These are phyloP conservation scores for Acanthosepion esculentum DNA, from an alignment of 2,888 invertebrate species.

Conservation along the genomic window DNA sequence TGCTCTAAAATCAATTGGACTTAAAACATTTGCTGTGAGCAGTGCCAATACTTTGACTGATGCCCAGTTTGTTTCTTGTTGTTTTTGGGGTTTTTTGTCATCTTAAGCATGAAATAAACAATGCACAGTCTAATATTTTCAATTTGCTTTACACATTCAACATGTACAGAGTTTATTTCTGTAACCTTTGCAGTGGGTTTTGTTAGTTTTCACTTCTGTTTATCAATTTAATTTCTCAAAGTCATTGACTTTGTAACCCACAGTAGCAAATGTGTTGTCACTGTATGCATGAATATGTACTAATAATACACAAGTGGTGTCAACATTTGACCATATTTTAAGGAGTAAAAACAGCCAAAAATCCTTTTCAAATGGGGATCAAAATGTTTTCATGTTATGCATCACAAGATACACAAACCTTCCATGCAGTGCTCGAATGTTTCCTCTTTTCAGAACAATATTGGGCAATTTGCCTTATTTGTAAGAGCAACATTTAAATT, in stretches of 20 bases:
- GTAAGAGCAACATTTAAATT: neutral
- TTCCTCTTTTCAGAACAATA: neutral
- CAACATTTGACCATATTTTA: neutral
- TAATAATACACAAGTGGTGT: neutral
- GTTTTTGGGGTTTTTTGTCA: neutral
- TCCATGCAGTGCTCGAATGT: neutral
- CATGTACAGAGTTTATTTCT: neutral
- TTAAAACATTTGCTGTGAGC: neutral
- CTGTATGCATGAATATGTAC: neutral
- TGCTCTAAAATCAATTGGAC: neutral
- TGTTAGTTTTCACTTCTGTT: neutral
- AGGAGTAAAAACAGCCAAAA: neutral
- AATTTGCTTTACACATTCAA: conserved; percentile 16
- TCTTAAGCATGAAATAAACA: neutral
- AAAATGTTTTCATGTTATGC: neutral
- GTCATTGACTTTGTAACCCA: conserved; percentile 2
- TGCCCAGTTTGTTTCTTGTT: neutral
- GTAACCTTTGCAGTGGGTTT: conserved; percentile 33
- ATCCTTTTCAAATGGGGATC: neutral
- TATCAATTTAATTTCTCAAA: neutral
- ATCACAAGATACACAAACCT: neutral
- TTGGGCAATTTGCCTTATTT: neutral
- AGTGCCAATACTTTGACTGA: neutral
- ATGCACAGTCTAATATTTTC: neutral
- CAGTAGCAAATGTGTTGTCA: conserved; percentile 11